Evolutionary conservation across 2,113 vertebrate species (phyloP).

Genomic region (Numida meleagris): DNA sequence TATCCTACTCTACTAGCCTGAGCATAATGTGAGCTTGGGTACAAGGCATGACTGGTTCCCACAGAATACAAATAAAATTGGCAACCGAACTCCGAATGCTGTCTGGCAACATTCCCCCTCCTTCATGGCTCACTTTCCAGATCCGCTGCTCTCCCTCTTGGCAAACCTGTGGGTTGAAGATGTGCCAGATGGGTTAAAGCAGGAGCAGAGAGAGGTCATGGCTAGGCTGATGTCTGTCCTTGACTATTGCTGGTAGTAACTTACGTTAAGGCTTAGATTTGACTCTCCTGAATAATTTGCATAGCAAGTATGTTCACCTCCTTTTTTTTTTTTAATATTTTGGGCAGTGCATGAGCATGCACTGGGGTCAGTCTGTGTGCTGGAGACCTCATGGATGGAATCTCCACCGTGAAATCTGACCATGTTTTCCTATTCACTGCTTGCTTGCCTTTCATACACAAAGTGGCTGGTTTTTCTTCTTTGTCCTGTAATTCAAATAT

Average conservation of each 20-base stretch:
- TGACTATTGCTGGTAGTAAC: not conserved
- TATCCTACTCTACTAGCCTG: not conserved
- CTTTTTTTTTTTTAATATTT: not conserved
- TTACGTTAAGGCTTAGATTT: not conserved
- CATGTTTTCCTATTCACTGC: not conserved
- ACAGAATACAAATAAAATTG: not conserved
- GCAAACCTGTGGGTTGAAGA: not conserved
- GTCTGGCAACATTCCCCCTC: not conserved
- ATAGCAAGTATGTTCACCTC: not conserved
- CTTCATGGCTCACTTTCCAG: not conserved
- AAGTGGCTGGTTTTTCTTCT: not conserved
- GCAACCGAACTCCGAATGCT: not conserved
- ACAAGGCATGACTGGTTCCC: not conserved
- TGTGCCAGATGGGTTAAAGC: not conserved
- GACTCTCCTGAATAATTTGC: not conserved
- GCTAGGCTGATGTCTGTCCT: not conserved
- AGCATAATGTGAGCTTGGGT: not conserved
- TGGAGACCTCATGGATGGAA: not conserved
- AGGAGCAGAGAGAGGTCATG: not conserved
- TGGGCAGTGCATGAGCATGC: not conserved
- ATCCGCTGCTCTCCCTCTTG: not conserved
- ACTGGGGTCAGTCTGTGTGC: not conserved
- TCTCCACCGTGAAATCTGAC: not conserved
- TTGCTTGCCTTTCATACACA: not conserved
- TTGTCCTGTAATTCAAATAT: not conserved